These are phyloP conservation scores for Cyanistes caeruleus DNA, from an alignment of 2,113 vertebrate genomes.

Conservation along the genomic window DNA sequence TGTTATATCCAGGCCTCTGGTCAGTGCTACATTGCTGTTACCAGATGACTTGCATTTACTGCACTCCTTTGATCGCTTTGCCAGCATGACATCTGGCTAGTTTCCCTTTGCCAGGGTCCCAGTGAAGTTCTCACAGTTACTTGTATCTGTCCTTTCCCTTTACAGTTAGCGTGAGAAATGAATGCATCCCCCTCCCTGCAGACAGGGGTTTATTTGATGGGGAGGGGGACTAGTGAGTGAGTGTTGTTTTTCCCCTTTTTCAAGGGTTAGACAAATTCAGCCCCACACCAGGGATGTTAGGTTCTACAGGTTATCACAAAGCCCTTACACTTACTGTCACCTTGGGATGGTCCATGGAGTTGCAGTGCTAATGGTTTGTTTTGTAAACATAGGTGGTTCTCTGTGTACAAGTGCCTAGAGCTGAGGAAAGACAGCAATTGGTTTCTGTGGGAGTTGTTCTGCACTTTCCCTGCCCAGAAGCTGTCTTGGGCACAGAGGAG, in stretches of 20 bases:
- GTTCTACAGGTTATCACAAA: background rate
- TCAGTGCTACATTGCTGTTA: background rate
- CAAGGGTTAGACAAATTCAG: background rate
- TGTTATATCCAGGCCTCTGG: background rate
- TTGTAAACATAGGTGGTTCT: background rate
- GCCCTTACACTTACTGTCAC: background rate
- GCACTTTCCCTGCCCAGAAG: background rate
- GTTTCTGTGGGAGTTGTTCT: background rate
- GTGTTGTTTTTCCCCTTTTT: background rate
- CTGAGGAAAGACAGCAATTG: background rate
- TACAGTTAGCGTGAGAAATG: background rate
- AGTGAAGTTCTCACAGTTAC: constrained; percentile 9
- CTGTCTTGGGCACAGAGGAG: fast-evolving
- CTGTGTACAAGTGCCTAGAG: background rate
- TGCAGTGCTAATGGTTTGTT: background rate
- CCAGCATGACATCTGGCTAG: background rate
- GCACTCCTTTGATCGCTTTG: background rate
- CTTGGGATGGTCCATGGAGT: background rate
- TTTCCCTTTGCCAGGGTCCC: constrained; percentile 6
- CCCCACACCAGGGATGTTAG: no score
- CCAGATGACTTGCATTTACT: background rate
- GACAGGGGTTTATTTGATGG: background rate
- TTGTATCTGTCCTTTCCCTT: background rate
- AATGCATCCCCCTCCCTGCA: background rate
- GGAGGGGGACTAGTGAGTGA: fast-evolving